These are phyloP conservation scores for Palythoa grandiflora DNA, from an alignment of 92 coral and sea anemone genomes.

Conservation along the genomic window DNA sequence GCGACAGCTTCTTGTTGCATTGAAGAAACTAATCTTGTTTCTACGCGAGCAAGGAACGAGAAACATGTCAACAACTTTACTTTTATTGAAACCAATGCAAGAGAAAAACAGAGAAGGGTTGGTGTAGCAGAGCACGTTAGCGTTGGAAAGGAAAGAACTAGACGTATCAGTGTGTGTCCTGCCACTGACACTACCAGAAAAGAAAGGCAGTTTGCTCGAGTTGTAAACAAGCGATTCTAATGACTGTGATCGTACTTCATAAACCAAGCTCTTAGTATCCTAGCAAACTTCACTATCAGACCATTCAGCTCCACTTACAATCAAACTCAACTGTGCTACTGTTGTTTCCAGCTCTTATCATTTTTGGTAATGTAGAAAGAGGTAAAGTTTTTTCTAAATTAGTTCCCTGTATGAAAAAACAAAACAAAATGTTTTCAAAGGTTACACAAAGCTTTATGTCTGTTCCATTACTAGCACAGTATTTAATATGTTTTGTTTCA, in stretches of 20 bases:
- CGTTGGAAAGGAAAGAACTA: not conserved
- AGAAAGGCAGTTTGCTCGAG: slow-evolving; percentile 3
- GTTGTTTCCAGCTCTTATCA: too few species aligned
- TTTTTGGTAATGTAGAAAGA: too few species aligned
- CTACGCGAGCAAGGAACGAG: not conserved
- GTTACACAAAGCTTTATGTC: too few species aligned
- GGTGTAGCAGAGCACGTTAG: not conserved
- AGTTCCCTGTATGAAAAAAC: too few species aligned
- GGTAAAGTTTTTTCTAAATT: too few species aligned
- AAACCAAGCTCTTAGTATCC: not conserved
- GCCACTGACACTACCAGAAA: not conserved
- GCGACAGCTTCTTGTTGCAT: not conserved
- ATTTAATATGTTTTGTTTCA: too few species aligned
- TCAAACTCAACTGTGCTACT: too few species aligned
- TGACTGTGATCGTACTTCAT: not conserved
- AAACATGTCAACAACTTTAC: not conserved
- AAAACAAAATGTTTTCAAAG: too few species aligned
- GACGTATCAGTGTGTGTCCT: not conserved
- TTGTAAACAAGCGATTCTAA: not conserved
- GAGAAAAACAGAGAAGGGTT: not conserved
- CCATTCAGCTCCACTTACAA: too few species aligned
- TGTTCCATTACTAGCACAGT: too few species aligned
- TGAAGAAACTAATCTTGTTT: not conserved
- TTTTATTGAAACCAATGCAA: not conserved
- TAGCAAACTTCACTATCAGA: not conserved